These are phyloP conservation scores for Hirudinaria manillensis DNA, from an alignment of 2,888 invertebrate species.

Conservation along the genomic window DNA sequence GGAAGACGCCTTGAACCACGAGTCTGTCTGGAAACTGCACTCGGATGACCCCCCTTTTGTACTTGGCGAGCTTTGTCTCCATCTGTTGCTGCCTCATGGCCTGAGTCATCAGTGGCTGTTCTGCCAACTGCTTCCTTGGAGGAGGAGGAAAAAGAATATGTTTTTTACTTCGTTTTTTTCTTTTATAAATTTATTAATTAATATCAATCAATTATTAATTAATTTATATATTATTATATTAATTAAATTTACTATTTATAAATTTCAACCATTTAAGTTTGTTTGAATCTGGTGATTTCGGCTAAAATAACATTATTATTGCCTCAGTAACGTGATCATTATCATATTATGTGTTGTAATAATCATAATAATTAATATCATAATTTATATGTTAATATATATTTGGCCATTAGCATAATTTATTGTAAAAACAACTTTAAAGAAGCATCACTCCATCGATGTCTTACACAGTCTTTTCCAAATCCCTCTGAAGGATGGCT, in stretches of 20 bases:
- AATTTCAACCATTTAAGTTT: too few relatives aligned
- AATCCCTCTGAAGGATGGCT: conserved; percentile 67
- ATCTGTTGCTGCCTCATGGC: conserved; percentile 62
- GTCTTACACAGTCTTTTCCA: conserved; percentile 56
- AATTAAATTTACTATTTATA: too few relatives aligned
- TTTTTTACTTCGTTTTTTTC: not conserved
- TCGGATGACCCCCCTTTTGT: conserved; percentile 72
- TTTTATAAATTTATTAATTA: not conserved
- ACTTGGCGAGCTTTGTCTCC: conserved; percentile 61
- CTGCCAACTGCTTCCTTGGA: conserved; percentile 44
- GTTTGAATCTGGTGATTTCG: too few relatives aligned
- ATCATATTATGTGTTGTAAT: too few relatives aligned
- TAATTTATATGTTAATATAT: too few relatives aligned
- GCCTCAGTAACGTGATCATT: too few relatives aligned
- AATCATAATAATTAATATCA: too few relatives aligned
- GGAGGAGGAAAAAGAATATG: not conserved
- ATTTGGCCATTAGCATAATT: too few relatives aligned
- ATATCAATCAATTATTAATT: not conserved
- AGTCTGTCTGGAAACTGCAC: conserved; percentile 79
- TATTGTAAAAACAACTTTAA: too few relatives aligned
- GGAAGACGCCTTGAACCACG: conserved; percentile 79
- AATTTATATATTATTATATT: not conserved
- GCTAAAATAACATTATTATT: too few relatives aligned
- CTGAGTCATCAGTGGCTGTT: conserved; percentile 68
- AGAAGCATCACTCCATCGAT: not conserved